Conservation (phyloP, 2,888 invertebrate species). For the Acleris laterana region DNA sequence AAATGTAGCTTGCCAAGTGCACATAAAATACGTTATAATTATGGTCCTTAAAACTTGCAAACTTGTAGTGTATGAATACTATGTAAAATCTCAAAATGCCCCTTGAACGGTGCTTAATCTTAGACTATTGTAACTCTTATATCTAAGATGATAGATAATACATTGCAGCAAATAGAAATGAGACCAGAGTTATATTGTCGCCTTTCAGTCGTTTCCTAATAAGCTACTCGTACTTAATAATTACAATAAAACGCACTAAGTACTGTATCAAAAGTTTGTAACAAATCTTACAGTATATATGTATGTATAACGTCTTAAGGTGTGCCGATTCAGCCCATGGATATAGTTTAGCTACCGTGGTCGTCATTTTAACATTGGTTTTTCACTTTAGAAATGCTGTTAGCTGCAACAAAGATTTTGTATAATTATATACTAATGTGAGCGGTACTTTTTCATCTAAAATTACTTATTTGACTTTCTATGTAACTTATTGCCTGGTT, state of each 20-base stretch:
- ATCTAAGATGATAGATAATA: constrained; percentile 16
- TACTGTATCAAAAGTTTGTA: constrained; percentile 54
- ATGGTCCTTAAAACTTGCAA: constrained; percentile 2
- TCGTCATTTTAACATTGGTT: too few species aligned
- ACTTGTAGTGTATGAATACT: constrained; percentile 5
- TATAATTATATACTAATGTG: too few species aligned
- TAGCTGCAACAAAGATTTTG: too few species aligned
- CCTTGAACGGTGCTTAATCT: not conserved
- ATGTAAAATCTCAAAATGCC: constrained; percentile 13
- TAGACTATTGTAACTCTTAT: constrained; percentile 15
- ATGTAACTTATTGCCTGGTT: too few species aligned
- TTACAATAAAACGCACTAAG: constrained; percentile 61
- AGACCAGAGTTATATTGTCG: constrained; percentile 78
- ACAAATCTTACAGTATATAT: constrained; percentile 47
- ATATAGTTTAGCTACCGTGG: not conserved
- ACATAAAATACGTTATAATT: not conserved
- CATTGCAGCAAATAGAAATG: constrained; percentile 56
- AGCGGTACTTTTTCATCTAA: too few species aligned
- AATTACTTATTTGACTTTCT: too few species aligned
- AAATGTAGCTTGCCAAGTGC: constrained; percentile 23
- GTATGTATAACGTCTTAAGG: constrained; percentile 24
- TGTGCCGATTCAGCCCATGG: constrained; percentile 8
- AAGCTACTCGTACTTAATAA: constrained; percentile 55
- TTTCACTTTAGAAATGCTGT: too few species aligned
- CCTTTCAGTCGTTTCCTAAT: constrained; percentile 73